phyloP scores from a whole-genome alignment of 2,113 vertebrate genomes.

The Cyrtonyx montezumae region DNA sequence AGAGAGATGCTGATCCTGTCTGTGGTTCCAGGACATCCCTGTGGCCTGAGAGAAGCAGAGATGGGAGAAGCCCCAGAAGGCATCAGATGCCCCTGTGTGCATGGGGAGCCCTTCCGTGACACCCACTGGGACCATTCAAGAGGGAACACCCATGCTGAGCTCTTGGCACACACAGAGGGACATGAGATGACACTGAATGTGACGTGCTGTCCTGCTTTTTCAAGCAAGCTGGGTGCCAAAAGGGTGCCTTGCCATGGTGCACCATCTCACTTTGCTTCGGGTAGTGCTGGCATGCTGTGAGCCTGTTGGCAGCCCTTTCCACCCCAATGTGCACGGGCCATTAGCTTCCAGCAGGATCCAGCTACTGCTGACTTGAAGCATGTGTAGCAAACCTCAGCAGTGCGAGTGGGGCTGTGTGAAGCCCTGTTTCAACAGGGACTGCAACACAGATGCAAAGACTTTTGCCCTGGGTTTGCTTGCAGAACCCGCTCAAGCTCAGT shows the following conservation, averaged over 20 bases:
- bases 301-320: background rate
- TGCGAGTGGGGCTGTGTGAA: background rate
- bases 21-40: background rate
- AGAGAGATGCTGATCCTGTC: background rate
- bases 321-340: background rate
- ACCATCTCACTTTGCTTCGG: background rate
- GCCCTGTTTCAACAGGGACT: background rate
- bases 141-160: fast-evolving
- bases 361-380: background rate
- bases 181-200: background rate
- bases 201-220: background rate
- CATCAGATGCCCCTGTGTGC: background rate
- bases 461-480: background rate
- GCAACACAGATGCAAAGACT: background rate
- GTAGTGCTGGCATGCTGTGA: fast-evolving
- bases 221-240: background rate
- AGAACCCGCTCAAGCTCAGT: fast-evolving
- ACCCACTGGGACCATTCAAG: background rate
- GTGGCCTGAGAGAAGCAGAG: background rate
- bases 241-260: background rate
- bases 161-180: background rate
- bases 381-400: background rate
- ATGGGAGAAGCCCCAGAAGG: background rate
- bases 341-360: background rate
- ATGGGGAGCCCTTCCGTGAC: background rate